Conservation (phyloP, 2,888 invertebrate species). For the Pherbina coryleti region DNA sequence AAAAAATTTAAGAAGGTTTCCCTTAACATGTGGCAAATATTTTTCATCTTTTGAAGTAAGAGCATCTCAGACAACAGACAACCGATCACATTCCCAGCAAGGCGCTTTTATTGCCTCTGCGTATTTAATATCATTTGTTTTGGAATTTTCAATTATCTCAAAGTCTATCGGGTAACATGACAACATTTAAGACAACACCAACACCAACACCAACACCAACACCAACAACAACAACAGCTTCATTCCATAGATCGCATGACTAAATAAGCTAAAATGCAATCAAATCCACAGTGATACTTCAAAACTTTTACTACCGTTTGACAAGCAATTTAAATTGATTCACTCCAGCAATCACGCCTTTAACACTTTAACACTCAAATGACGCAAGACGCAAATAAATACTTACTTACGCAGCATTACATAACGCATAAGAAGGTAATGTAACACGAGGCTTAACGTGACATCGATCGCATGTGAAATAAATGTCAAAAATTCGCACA, state of each 20-base stretch:
- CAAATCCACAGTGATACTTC: slow-evolving; percentile 2
- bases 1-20: too few relatives aligned
- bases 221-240: background rate
- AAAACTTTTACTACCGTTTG: slow-evolving; percentile 9
- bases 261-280: background rate
- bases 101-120: too few relatives aligned
- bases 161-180: background rate
- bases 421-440: background rate
- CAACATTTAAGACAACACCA: background rate
- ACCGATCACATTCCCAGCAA: too few relatives aligned
- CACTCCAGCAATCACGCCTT: background rate
- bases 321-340: background rate
- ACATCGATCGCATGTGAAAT: slow-evolving; percentile 16
- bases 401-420: background rate
- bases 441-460: slow-evolving; percentile 12
- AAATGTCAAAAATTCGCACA: slow-evolving; percentile 11
- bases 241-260: background rate
- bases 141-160: slow-evolving; percentile 3
- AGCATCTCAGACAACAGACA: too few relatives aligned
- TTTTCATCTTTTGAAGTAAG: too few relatives aligned
- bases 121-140: too few relatives aligned
- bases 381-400: too few relatives aligned
- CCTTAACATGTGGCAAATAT: too few relatives aligned
- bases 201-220: background rate
- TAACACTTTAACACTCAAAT: background rate